Base-by-base conservation (phyloP, 2,888 invertebrate genomes). In the Syrphus vitripennis region DNA sequence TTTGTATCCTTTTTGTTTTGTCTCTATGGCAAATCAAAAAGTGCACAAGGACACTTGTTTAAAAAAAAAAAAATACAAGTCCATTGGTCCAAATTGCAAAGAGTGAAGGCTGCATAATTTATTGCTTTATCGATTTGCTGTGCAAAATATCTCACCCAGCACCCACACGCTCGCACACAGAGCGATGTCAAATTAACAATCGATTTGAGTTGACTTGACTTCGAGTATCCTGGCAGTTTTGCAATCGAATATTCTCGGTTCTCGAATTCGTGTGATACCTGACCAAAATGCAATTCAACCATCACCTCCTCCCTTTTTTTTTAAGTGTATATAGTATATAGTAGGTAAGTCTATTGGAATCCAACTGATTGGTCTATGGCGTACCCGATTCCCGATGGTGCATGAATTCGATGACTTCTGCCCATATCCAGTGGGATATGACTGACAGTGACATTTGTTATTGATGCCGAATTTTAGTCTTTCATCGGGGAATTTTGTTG, bases 401-500 rank as follows among this genome's bases (percentile, higher is more conserved):
- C n/a, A 50, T 34, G 29, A 19, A 34, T 65, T 40, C 34, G 50
- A 67, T 67, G 67, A 67, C 67, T 57, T 40, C 14, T 42, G 12
- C 21, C 19, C 40, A 61, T 21, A 50, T 65, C 34, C 29, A 48
- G 12, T 26, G 21, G 40, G 26, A 67, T 34, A 50, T 67, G 65
- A 72, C 59, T 83, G 71, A 74, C 77, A 69, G 72, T 61, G 78
- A 83, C 74, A 74, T 79, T 79, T 70, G 69, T 79, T 79, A 79
- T 83, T 72, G 83, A 83, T 79, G 79, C 34, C 55, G 83, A 65
- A 70, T 70, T 70, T 63, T 40, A 78, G 67, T 69, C 74, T 78
- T 75, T 83, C 79, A 79, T 69, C 83, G 79, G 70, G 40, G 61
- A 74, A 74, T 69, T 79, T 55, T 75, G 83, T 83, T 83, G 83